Conservation (phyloP, 2,888 invertebrate species). For the Melinopterus prodromus region DNA sequence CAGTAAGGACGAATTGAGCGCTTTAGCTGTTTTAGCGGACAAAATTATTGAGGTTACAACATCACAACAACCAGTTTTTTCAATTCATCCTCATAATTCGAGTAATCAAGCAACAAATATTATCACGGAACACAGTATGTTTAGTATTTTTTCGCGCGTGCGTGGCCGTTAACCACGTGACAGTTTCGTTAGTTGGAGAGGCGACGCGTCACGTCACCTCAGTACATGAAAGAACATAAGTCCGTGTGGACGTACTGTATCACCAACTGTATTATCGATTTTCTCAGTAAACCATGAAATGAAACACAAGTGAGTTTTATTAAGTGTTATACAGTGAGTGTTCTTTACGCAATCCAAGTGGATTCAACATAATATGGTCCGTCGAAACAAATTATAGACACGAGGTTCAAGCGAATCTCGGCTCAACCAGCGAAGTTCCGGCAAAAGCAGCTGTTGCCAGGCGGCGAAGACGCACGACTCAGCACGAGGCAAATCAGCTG, state of each 20-base stretch:
- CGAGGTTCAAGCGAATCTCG: neutral
- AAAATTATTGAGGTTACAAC: too few relatives aligned
- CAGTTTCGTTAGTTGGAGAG: too few relatives aligned
- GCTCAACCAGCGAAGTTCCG: neutral
- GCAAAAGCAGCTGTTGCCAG: neutral
- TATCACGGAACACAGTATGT: too few relatives aligned
- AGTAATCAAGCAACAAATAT: too few relatives aligned
- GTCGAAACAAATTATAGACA: neutral
- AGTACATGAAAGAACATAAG: neutral
- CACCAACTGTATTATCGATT: neutral
- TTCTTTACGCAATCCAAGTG: neutral
- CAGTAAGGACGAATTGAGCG: too few relatives aligned
- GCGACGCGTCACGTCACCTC: neutral
- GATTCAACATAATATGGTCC: neutral
- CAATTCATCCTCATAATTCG: too few relatives aligned
- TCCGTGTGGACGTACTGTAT: neutral
- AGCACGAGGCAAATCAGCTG: neutral
- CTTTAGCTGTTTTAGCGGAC: too few relatives aligned
- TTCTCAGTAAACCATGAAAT: neutral
- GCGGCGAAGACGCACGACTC: neutral
- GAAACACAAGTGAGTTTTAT: slow-evolving; percentile 4
- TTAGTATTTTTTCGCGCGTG: too few relatives aligned
- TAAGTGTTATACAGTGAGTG: neutral
- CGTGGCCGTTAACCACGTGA: too few relatives aligned
- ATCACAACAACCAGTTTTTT: too few relatives aligned